Evolutionary conservation across 2,113 vertebrate genomes (phyloP).

Genomic region (human): GRCh38 chr2:220358001-220358500

Average conservation of each 20-base stretch:
- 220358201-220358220: not conserved
- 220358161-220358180: not conserved
- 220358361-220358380: conserved; percentile 70
- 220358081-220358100: conserved; percentile 24
- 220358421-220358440: conserved; percentile 71
- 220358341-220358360: conserved; percentile 33
- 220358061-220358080: conserved; percentile 45
- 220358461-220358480: conserved; percentile 70
- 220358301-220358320: conserved; percentile 3
- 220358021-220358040: conserved; percentile 32
- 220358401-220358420: conserved; percentile 76
- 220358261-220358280: conserved; percentile 26
- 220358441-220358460: conserved; percentile 77
- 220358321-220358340: conserved; percentile 33
- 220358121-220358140: not conserved
- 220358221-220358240: not conserved
- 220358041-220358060: conserved; percentile 31
- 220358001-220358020: conserved; percentile 47
- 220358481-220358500: conserved; percentile 69
- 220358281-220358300: conserved; percentile 50
- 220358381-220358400: conserved; percentile 63
- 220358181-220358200: not conserved
- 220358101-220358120: conserved; percentile 21
- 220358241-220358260: conserved; percentile 24
- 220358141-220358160: not conserved